These are phyloP conservation scores for Drosophila pandora DNA, from an alignment of 1,140 invertebrate species.

Conservation along the genomic window DNA sequence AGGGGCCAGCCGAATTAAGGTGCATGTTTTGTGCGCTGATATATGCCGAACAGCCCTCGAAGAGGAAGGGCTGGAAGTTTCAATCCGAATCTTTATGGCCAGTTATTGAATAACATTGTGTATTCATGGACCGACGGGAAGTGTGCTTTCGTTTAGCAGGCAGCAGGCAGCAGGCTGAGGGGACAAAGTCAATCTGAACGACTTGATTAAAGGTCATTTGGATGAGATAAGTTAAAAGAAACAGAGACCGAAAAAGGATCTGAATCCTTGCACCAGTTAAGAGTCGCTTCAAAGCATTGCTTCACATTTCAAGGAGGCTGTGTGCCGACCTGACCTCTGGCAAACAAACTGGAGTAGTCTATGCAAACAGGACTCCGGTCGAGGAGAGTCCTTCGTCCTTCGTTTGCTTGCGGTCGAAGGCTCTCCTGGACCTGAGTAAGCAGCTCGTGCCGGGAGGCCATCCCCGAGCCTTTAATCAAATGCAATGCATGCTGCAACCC, in stretches of 20 bases:
- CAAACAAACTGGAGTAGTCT: conserved; percentile 9
- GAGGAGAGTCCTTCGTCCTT: conserved; percentile 25
- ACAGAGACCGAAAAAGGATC: neutral
- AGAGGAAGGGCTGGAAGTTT: conserved; percentile 30
- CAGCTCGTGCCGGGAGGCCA: conserved; percentile 46
- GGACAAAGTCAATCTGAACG: conserved; percentile 12
- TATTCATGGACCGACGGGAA: conserved; percentile 65
- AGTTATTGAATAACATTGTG: conserved; percentile 68
- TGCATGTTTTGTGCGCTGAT: conserved; percentile 47
- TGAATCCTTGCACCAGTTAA: neutral
- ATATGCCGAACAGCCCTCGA: conserved; percentile 25
- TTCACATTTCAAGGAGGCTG: neutral
- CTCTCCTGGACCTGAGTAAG: conserved; percentile 18
- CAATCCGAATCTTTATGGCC: conserved; percentile 40
- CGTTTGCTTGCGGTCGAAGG: conserved; percentile 6
- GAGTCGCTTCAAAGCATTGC: neutral
- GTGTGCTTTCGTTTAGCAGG: conserved; percentile 9
- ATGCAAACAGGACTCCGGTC: conserved; percentile 28
- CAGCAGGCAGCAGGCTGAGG: conserved; percentile 3
- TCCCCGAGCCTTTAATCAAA: conserved; percentile 69
- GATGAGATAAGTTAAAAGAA: conserved; percentile 1
- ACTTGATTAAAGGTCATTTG: conserved; percentile 18
- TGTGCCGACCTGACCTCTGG: conserved; percentile 15
- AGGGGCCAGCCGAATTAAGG: conserved; percentile 55
- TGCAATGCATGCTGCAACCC: conserved; percentile 57